Conservation (phyloP, 2,113 vertebrate species). For the Chloebia gouldiae region DNA sequence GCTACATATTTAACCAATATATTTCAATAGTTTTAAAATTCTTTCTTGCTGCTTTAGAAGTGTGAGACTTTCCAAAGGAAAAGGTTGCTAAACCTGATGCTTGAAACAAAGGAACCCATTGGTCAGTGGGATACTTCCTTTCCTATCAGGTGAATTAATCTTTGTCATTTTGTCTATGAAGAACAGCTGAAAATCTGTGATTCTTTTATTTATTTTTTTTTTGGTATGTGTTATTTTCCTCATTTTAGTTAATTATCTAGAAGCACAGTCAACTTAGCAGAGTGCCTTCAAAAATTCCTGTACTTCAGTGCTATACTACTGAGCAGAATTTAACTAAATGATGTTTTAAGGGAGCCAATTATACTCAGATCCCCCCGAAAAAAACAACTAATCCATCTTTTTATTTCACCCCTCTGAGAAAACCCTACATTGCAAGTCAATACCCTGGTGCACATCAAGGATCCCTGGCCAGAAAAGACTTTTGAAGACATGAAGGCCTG, state of each 20-base stretch:
- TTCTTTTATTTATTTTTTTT: not conserved
- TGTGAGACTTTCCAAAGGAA: not conserved
- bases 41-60: not conserved
- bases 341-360: conserved; percentile 67
- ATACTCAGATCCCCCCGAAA: not conserved
- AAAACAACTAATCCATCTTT: conserved; percentile 39
- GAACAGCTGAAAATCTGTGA: not conserved
- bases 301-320: not conserved
- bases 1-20: not conserved
- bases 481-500: not conserved
- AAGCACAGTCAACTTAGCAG: conserved; percentile 45
- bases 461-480: not conserved
- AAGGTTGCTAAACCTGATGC: not conserved
- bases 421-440: not conserved
- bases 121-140: not conserved
- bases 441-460: not conserved
- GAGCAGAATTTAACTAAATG: conserved; percentile 53
- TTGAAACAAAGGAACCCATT: not conserved
- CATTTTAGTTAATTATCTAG: conserved; percentile 65
- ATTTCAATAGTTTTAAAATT: not conserved
- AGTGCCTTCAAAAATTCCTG: conserved; percentile 53
- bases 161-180: not conserved
- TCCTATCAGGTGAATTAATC: not conserved
- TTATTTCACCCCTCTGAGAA: conserved; percentile 33
- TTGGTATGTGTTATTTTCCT: not conserved